Conservation (phyloP, 1,140 invertebrate species). For the Rhyzopertha dominica region DNA sequence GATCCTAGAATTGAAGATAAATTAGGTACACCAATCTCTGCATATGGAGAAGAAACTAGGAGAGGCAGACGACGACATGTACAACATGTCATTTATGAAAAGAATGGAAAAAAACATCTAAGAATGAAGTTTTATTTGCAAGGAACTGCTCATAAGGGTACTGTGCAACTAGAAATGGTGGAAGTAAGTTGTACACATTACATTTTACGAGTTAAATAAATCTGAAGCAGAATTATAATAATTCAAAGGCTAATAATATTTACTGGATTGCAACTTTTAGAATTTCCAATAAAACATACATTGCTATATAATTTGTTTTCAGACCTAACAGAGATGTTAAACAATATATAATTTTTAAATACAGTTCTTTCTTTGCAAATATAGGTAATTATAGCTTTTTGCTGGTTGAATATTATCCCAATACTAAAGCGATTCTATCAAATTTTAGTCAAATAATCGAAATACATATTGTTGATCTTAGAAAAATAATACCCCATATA, state of each 20-base stretch:
- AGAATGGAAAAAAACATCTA: slow-evolving; percentile 71
- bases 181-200: slow-evolving; percentile 59
- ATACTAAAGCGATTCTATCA: too few species aligned
- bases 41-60: slow-evolving; percentile 77
- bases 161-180: slow-evolving; percentile 79
- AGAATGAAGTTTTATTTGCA: slow-evolving; percentile 88
- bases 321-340: too few species aligned
- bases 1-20: slow-evolving; percentile 67
- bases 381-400: too few species aligned
- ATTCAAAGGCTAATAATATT: too few species aligned
- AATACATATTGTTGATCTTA: too few species aligned
- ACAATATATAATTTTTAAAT: too few species aligned
- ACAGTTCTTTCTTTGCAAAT: too few species aligned
- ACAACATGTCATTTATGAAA: slow-evolving; percentile 69
- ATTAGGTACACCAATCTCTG: slow-evolving; percentile 81
- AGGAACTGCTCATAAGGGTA: slow-evolving; percentile 71
- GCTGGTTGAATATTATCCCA: too few species aligned
- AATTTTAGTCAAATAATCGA: too few species aligned
- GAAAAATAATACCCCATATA: too few species aligned
- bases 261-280: slow-evolving; percentile 4
- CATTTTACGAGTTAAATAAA: slow-evolving; percentile 6
- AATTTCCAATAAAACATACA: neutral
- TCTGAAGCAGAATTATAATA: too few species aligned
- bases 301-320: slow-evolving; percentile 17
- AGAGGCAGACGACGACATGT: slow-evolving; percentile 67